Evolutionary conservation across 1,140 invertebrate species (phyloP).

Genomic region (Trichomalopsis sarcophagae): DNA sequence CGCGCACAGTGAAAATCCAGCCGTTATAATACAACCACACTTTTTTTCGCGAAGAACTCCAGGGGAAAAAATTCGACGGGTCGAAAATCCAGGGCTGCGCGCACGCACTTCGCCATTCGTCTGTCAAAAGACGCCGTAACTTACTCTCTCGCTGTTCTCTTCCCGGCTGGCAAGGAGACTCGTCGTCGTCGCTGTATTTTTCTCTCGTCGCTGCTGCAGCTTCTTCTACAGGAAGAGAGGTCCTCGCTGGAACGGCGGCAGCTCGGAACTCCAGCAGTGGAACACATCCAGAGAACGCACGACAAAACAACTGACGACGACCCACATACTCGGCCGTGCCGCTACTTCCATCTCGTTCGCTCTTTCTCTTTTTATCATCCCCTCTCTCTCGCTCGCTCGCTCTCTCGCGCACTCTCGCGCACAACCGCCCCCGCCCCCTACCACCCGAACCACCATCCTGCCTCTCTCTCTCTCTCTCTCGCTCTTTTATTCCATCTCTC

Average conservation of each 20-base stretch:
- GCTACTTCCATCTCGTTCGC: slow-evolving; percentile 6
- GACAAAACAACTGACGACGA: slow-evolving; percentile 52
- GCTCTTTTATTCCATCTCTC: slow-evolving; percentile 9
- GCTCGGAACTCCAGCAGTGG: slow-evolving; percentile 36
- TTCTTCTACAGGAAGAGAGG: not conserved
- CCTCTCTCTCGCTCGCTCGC: slow-evolving; percentile 11
- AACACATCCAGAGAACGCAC: slow-evolving; percentile 45
- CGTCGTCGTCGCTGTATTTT: not conserved
- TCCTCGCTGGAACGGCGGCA: slow-evolving; percentile 10
- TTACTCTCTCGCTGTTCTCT: no score
- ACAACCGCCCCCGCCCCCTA: not conserved
- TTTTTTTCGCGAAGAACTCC: not conserved
- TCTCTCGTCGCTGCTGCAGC: no score
- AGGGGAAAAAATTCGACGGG: no score
- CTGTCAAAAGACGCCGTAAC: no score
- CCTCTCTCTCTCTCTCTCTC: not conserved
- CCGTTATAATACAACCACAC: not conserved
- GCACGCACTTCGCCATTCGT: no score
- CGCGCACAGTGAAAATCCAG: not conserved
- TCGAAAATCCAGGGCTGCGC: no score
- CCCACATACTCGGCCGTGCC: slow-evolving; percentile 38
- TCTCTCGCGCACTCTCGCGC: not conserved
- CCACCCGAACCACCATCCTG: slow-evolving; percentile 15
- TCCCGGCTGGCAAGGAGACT: not conserved
- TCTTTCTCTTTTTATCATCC: slow-evolving; percentile 48